Evolutionary conservation across 2,797 vertebrate genomes (phyloP), one percentile per base, ranked within the genome.

Genomic region (Argya squamiceps): DNA sequence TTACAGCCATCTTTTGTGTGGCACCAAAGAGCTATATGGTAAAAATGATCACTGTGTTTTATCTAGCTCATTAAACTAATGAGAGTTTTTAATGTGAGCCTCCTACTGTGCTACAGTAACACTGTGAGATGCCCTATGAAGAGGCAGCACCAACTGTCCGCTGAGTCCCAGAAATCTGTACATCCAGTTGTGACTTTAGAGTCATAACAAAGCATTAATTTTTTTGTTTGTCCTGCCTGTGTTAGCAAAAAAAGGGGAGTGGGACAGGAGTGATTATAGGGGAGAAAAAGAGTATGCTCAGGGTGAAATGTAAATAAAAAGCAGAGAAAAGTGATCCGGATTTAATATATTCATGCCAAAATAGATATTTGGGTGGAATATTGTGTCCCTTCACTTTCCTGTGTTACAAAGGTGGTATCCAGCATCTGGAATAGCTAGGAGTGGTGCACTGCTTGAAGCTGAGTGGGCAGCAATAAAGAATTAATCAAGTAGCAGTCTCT

Each of bases 61-160:
- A 58, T 68, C 53, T 80, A 87, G 37, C 64, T 89, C 69, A 59
- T 73, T 92, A 88, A 94, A 74, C n/a, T 62, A 92, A 89, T 75
- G 6, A 80, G 78, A 30, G 12, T 21, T 96, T 83, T 92, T 92
- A 88, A 83, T 83, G 79, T 15, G 21, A 87, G 20, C 9, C 20
- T 84, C 37, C 64, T 74, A 34, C 18, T 83, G 8, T 68, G 41
- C 67, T 44, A 34, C 34, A 83, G 41, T 47, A 76, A 64, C 32
- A 30, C 22, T 49, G 27, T 1, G 10, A 86, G 50, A 68, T 69
- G 29, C 32, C 12, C 23, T 62, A 78, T 58, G 55, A 58, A 77
- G 17, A 71, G 39, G 43, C 43, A 75, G 30, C n/a, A 50, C 29
- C 36, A 60, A 8, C 12, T 34, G 44, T 55, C 52, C 3, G 1